Base-by-base conservation (phyloP, 2,797 vertebrate genomes). In the Decapterus maruadsi region DNA sequence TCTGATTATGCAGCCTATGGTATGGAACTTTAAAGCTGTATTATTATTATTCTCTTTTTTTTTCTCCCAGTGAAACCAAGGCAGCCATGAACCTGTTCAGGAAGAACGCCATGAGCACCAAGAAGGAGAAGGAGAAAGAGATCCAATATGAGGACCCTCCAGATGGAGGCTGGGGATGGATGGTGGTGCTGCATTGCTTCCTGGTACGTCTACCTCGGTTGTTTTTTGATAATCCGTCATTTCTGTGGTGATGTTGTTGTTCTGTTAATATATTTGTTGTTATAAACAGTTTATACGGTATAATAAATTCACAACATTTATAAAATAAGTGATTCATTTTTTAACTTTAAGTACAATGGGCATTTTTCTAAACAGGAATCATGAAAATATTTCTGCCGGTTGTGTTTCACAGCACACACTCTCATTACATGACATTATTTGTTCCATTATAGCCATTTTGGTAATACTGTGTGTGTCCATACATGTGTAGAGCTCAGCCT, bases 101-200 rank as follows among this genome's bases (percentile, higher is more conserved):
- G 75, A 95, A 87, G 72, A 83, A 87, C 69, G 78, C 80, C 51
- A 87, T 90, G 78, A 86, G 79, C 71, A 76, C 85, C 26, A 93
- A 91, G 72, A 93, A 93, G 82, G 92, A 95, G 79, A 93, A 88
- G 64, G 88, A 86, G 57, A 82, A 87, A 67, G 77, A 78, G 34
- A 83, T 93, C 73, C 80, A 80, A 19, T 95, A 93, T 17, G 57
- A 83, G 1, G 79, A 91, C 17, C 90, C 94, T 71, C 96, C 92
- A 1, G 96, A 94, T 34, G 92, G 94, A 78, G 96, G 96, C 0
- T 97, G 96, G 96, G 97, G 97, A 31, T 98, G 97, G 97, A 96
- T 96, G 95, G 95, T 96, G 26, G 96, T 97, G 72, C 46, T 97
- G 2, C 97, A 98, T 86, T 98, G 97, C 89, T 99, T 99, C 84